These are phyloP conservation scores for Saccostrea glomerata DNA, from an alignment of 1,140 invertebrate species.

Conservation along the genomic window DNA sequence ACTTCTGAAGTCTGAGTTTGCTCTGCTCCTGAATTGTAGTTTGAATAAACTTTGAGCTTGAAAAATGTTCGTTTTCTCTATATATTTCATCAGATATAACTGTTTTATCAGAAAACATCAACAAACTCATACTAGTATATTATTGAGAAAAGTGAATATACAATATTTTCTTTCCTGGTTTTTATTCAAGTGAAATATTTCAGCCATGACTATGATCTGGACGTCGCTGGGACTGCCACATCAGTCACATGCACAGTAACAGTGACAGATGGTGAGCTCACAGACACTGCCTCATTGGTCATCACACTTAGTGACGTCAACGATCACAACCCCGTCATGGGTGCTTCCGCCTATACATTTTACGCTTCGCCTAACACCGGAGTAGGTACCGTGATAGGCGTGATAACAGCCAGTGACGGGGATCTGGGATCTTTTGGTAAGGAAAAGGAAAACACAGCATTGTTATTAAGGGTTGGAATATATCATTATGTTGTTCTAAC, in stretches of 20 bases:
- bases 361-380: constrained; percentile 3
- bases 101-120: too few species aligned
- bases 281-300: constrained; percentile 31
- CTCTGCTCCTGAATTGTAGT: too few species aligned
- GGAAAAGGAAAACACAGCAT: neutral
- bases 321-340: constrained; percentile 43
- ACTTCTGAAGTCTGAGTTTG: too few species aligned
- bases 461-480: too few species aligned
- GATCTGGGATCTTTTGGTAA: constrained; percentile 46
- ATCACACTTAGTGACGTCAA: constrained; percentile 45
- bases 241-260: constrained; percentile 21
- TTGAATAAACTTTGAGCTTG: too few species aligned
- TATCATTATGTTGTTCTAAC: too few species aligned
- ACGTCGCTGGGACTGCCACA: neutral
- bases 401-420: constrained; percentile 25
- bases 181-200: too few species aligned
- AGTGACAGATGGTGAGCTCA: constrained; percentile 39
- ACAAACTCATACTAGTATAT: too few species aligned
- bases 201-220: constrained; percentile 43
- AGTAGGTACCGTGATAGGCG: constrained; percentile 36
- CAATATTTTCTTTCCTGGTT: too few species aligned
- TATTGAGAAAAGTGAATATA: too few species aligned
- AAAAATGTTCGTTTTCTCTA: too few species aligned
- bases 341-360: constrained; percentile 14
- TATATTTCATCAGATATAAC: too few species aligned